Percentiles rank a stretch among this genome's conserved stretches.
phyloP scores from a whole-genome alignment of 2,113 vertebrate genomes.

The Damaliscus lunatus region DNA sequence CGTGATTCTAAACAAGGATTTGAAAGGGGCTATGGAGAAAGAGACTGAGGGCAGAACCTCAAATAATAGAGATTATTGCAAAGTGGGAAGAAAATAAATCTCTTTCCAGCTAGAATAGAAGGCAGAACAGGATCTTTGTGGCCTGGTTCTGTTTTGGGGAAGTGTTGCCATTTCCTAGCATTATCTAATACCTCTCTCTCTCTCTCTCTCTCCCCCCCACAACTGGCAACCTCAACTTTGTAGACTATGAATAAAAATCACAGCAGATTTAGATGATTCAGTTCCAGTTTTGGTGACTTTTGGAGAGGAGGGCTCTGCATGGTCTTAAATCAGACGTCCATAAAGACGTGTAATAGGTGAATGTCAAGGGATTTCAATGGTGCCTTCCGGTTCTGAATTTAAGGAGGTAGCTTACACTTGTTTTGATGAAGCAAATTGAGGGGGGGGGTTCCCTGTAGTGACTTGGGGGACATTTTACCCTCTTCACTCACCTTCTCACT shows the following conservation, averaged over 20 bases:
- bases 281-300: neutral
- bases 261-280: constrained; percentile 15
- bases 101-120: constrained; percentile 5
- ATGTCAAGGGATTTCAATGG: neutral
- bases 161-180: neutral
- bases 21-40: neutral
- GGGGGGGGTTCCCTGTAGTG: neutral
- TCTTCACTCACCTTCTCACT: neutral
- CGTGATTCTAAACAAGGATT: constrained; percentile 31
- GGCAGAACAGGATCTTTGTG: neutral
- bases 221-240: neutral
- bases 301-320: neutral
- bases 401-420: neutral
- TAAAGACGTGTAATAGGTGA: neutral
- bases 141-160: neutral
- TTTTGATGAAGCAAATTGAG: neutral
- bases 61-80: constrained; percentile 41
- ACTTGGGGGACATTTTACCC: neutral
- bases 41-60: neutral
- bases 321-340: neutral
- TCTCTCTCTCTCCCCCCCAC: rapidly evolving
- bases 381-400: neutral
- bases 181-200: neutral
- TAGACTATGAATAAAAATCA: neutral
- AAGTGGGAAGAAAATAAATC: constrained; percentile 37